Evolutionary conservation across 2,797 vertebrate species (phyloP), one percentile per base, ranked within the genome.

Genomic region (Bradypodion pumilum): DNA sequence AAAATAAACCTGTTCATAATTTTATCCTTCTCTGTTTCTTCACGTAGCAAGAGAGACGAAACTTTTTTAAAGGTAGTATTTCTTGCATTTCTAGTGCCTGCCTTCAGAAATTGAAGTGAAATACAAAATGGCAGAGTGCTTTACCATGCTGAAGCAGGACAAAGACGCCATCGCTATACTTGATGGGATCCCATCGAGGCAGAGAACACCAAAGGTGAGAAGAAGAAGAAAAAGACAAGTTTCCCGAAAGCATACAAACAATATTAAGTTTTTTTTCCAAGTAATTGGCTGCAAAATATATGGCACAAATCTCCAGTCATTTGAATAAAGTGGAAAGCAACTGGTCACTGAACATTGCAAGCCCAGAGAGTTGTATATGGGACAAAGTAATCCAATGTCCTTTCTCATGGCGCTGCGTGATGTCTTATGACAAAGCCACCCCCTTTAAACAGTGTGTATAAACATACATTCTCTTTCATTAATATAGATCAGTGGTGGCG

Each of bases 61-160:
- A 25, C 44, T 1, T 49, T 49, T 84, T 49, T 23, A 70, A 42
- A 2, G 21, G 3, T 15, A 8, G 4, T 27, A n/a, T 5, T 35
- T 69, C 1, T 90, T 92, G 69, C 77, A 0, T 92, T 63, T 77
- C 73, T 85, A 99, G 98, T 98, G 97, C 92, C 96, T 99, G 84
- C 98, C 98, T 0, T 99, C 98, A 83, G 98, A 99, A 95, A 99
- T 99, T 85, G 98, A 99, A 93, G 98, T 99, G 13, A 99, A 99
- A 88, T 99, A 99, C 91, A 99, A 99, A 95, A 99, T 99, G 92
- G 98, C 99, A n/a, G 99, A 99, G 88, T 99, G 99, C 84, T 99
- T 99, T 73, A 99, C 98, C 6, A 99, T 99, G 95, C 90, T 99
- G 89, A 99, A 99, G 90, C 96, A 99, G 92, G 99, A 99, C 93